phyloP scores from a whole-genome alignment of 2,113 vertebrate genomes.

The Delphinus delphis region DNA sequence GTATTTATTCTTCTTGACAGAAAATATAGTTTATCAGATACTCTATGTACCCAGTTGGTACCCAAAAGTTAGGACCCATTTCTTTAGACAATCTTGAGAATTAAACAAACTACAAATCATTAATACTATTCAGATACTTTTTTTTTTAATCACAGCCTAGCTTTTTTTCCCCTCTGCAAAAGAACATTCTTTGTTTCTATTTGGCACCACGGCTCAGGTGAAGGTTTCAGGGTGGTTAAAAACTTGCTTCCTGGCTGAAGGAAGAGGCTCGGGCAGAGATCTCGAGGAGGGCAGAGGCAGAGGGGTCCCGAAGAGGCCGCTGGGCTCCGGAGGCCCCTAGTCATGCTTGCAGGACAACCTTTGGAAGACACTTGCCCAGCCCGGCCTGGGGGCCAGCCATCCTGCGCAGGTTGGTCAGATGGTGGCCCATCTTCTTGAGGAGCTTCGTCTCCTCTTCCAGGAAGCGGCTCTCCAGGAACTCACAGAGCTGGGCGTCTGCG shows the following conservation, averaged over 20 bases:
- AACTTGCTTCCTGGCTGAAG: not conserved
- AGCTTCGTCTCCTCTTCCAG: conserved; percentile 44
- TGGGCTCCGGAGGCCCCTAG: not conserved
- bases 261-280: not conserved
- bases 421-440: conserved; percentile 54
- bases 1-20: not conserved
- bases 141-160: not conserved
- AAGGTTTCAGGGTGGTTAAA: not conserved
- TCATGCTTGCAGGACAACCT: not conserved
- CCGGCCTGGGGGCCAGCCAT: not conserved
- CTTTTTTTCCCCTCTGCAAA: not conserved
- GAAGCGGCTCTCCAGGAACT: conserved; percentile 51
- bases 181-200: not conserved
- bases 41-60: not conserved
- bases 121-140: not conserved
- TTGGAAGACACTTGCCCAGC: conserved; percentile 49
- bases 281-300: not conserved
- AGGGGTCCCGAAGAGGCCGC: not conserved
- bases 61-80: not conserved
- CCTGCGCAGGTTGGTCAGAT: conserved; percentile 1
- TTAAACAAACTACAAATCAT: not conserved
- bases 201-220: not conserved
- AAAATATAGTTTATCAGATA: not conserved
- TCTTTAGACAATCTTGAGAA: conserved; percentile 14
- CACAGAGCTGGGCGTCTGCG: not conserved